Evolutionary conservation across 2,113 vertebrate genomes (phyloP).

Genomic region (Tragelaphus buxtoni): DNA sequence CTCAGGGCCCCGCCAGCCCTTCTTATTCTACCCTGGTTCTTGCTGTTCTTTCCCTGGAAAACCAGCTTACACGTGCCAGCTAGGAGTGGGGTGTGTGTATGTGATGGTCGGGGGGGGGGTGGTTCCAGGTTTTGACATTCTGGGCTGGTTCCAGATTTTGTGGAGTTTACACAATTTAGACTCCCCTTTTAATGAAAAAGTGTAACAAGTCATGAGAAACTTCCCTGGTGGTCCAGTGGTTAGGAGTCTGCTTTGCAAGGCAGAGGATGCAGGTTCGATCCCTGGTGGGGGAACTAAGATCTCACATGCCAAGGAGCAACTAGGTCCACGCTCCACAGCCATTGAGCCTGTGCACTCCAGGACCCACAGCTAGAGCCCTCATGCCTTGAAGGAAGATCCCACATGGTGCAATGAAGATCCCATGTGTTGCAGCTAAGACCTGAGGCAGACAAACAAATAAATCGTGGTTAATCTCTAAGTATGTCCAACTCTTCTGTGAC

Average conservation of each 20-base stretch:
- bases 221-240: not conserved
- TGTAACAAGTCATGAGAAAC: not conserved
- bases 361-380: not conserved
- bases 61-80: not conserved
- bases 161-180: not conserved
- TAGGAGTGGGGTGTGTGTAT: not conserved
- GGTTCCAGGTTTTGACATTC: not conserved
- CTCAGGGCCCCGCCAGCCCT: not conserved
- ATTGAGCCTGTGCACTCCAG: not conserved
- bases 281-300: not conserved
- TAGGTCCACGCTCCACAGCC: not conserved
- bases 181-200: not conserved
- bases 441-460: not conserved
- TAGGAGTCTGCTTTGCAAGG: not conserved
- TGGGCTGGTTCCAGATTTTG: not conserved
- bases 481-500: not conserved
- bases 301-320: not conserved
- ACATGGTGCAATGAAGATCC: not conserved
- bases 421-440: not conserved
- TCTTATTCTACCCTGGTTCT: not conserved
- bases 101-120: not conserved
- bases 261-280: not conserved
- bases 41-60: not conserved
- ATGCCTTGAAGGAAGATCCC: not conserved
- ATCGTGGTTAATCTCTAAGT: not conserved